Evolutionary conservation across 1,140 invertebrate species (phyloP), one percentile per base, ranked within the genome.

Genomic region (Heliconius eleuchia): DNA sequence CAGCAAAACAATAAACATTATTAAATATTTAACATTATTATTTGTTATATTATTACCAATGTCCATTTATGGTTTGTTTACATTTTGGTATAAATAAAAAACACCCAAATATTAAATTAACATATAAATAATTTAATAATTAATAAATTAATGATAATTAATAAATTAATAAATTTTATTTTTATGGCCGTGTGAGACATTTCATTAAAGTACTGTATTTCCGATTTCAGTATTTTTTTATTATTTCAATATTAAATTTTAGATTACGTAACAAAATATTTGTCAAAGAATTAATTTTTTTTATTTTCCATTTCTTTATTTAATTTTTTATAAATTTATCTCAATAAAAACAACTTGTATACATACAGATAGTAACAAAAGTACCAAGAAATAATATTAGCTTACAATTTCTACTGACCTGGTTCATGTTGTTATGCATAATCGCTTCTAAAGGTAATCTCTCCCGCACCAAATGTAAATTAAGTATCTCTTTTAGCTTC

Each of bases 401-500:
- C 23, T 66, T 66, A 77, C 71, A 57, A 73, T 76, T 42, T 78
- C 78, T 27, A 82, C 84, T 88, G 86, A 98, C 97, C 95, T 97
- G 96, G 82, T 96, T 96, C 79, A 95, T 92, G 85, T 96, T 97
- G 82, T 96, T 96, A 73, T 96, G 94, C 37, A 96, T 95, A 78
- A 98, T 98, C 60, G 96, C 96, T 60, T 98, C 97, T 60, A 97
- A 93, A 5, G 97, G 96, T 52, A 98, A 93, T 80, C 96, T 95
- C 77, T 97, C 96, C 79, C 95, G 95, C 23, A 96, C 96, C 71
- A 98, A 96, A 91, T 99, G 98, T 82, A 98, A 95, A 82, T 97
- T 96, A 19, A 98, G 91, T 81, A 99, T 97, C 80, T 98, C 97
- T 73, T 94, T 95, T 81, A 98, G 95, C 79, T 95, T 96, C 78